Evolutionary conservation across 2,113 vertebrate genomes (phyloP), one percentile per base, ranked within the genome.

Genomic region (Microtus pennsylvanicus): DNA sequence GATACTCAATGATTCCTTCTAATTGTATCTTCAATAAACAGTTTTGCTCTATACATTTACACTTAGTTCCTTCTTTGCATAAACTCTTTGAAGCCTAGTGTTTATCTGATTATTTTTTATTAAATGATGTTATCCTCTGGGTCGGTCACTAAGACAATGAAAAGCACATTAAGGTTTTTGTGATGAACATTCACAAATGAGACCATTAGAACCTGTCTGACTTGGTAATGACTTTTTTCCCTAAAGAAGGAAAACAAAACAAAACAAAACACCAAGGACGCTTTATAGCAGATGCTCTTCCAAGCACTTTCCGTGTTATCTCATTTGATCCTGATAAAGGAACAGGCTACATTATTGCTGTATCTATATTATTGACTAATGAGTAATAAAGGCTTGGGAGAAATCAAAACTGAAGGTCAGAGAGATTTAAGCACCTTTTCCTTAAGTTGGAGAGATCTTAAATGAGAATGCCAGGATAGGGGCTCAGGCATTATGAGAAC

Each of bases 291-390:
- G 35, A 75, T 5, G 30, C 4, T 70, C 38, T 76, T 38, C n/a
- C 95, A 67, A 90, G 45, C 42, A 67, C 58, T 81, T 92, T 17
- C 50, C 70, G 19, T 72, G 4, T 94, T 92, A 89, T 63, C 45
- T 96, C 65, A 88, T 93, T 97, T 86, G 26, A 95, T 86, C 76
- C 52, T 67, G 81, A 55, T 72, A 91, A 61, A 90, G 45, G 65
- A 78, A 65, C 47, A 85, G 58, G 58, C 35, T 17, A 28, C 28
- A 69, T 87, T 77, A 75, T 93, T 45, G 89, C 83, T 26, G 86
- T 89, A 38, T 92, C 55, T 72, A n/a, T 93, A 55, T 85, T 95
- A 72, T 55, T 61, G 58, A 91, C 75, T 61, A 78, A 75, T 80
- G 69, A 83, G 19, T 82, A 90, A 74, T 82, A 35, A 33, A 95